Conservation (phyloP, 1,140 invertebrate genomes). For the Cryptotermes secundus region DNA sequence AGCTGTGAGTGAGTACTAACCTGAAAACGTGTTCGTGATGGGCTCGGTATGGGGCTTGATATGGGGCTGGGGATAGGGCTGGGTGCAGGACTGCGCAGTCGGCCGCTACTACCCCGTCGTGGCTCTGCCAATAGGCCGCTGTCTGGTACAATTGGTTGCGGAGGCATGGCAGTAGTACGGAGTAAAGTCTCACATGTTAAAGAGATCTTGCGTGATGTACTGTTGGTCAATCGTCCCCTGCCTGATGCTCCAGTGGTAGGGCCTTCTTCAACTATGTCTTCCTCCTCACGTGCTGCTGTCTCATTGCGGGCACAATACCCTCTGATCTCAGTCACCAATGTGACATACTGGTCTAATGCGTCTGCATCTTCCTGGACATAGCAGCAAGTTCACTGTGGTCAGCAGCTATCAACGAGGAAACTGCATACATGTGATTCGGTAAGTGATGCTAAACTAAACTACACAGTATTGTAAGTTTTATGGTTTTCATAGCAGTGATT, state of each 20-base stretch:
- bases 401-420: too few species aligned
- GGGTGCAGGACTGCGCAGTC: slow-evolving; percentile 65
- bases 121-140: slow-evolving; percentile 49
- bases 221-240: slow-evolving; percentile 47
- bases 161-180: slow-evolving; percentile 41
- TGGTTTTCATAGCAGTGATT: too few species aligned
- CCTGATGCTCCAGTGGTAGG: slow-evolving; percentile 43
- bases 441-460: too few species aligned
- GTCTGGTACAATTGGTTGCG: slow-evolving; percentile 40
- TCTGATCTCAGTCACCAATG: slow-evolving; percentile 54
- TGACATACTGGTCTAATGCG: slow-evolving; percentile 50
- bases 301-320: slow-evolving; percentile 53
- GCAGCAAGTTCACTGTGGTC: background rate
- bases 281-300: slow-evolving; percentile 40
- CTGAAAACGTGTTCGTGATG: slow-evolving; percentile 58
- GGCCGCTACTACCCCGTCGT: slow-evolving; percentile 53
- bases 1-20: slow-evolving; percentile 42
- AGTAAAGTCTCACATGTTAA: slow-evolving; percentile 53
- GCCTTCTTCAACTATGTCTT: slow-evolving; percentile 29
- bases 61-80: slow-evolving; percentile 67
- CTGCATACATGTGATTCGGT: too few species aligned
- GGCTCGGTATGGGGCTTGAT: slow-evolving; percentile 61
- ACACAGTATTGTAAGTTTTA: too few species aligned
- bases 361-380: slow-evolving; percentile 40
- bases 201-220: slow-evolving; percentile 62